Evolutionary conservation across 2,797 vertebrate genomes (phyloP).

Genomic region (Tenualosa thibaudeaui): DNA sequence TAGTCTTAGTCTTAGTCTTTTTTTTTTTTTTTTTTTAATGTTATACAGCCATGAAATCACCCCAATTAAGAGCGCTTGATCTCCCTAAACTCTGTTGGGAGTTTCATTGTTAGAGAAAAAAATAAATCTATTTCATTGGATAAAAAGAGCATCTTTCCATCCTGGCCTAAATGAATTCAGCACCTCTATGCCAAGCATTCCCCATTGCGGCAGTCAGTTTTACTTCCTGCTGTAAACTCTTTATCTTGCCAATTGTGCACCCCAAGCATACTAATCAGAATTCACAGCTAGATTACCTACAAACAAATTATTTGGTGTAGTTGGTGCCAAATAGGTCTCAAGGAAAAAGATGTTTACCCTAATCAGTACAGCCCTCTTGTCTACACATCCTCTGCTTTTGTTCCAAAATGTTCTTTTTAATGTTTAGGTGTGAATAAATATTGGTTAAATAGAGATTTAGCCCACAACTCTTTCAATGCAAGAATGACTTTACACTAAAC

Average conservation of each 20-base stretch:
- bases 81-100: conserved; percentile 31
- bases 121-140: not conserved
- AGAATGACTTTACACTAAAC: not conserved
- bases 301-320: not conserved
- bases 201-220: not conserved
- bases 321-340: not conserved
- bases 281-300: conserved; percentile 1
- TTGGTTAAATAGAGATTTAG: not conserved
- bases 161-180: not conserved
- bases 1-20: conserved; percentile 45
- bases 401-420: not conserved
- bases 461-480: not conserved
- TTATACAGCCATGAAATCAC: conserved; percentile 48
- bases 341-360: conserved; percentile 6
- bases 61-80: conserved; percentile 55
- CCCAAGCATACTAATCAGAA: conserved; percentile 13
- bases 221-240: conserved; percentile 16
- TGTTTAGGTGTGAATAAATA: not conserved
- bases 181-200: not conserved
- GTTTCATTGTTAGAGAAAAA: not conserved
- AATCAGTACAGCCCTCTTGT: not conserved
- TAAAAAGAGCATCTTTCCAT: not conserved
- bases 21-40: too few relatives aligned
- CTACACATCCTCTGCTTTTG: not conserved
- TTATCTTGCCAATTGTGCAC: not conserved